Percentiles rank a stretch among this genome's conserved stretches.
Conservation (phyloP, 2,797 vertebrate species). For the Melanotaenia trifasciata region DNA sequence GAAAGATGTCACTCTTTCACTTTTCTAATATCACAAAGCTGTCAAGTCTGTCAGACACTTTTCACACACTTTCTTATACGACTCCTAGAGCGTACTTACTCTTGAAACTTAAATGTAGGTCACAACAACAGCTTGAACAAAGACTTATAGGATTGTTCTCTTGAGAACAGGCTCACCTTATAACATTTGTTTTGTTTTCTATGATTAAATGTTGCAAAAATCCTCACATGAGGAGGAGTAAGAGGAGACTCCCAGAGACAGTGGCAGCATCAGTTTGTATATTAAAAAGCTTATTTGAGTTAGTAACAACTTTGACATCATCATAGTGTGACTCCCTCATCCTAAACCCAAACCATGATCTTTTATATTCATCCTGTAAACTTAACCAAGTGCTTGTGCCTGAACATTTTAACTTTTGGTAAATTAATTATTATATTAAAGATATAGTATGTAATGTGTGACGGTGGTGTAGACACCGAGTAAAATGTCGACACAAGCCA, state of each 20-base stretch:
- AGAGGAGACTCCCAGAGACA: not conserved
- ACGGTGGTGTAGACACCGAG: not conserved
- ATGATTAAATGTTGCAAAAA: not conserved
- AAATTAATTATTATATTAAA: not conserved
- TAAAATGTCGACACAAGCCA: not conserved
- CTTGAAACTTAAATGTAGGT: not conserved
- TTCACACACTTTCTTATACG: not conserved
- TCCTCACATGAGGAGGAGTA: not conserved
- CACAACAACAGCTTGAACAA: not conserved
- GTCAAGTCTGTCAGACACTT: not conserved
- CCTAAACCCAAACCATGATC: no score
- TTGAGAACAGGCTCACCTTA: not conserved
- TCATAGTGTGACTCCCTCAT: not conserved
- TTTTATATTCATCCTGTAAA: not conserved
- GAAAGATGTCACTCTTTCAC: not conserved
- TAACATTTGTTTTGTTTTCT: not conserved
- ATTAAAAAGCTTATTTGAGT: not conserved
- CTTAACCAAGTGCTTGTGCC: not conserved
- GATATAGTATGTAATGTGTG: no score
- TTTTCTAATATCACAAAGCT: not conserved
- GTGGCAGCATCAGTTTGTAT: not conserved
- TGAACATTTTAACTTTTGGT: not conserved
- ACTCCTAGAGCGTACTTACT: not conserved
- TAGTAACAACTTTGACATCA: conserved; percentile 1
- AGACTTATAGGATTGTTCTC: not conserved